A percentile compares a stretch with the other conserved stretches of the same genome.
Evolutionary conservation across 64 coral and sea anemone genomes (phyloP).

Genomic region (Platygyra sinensis): DNA sequence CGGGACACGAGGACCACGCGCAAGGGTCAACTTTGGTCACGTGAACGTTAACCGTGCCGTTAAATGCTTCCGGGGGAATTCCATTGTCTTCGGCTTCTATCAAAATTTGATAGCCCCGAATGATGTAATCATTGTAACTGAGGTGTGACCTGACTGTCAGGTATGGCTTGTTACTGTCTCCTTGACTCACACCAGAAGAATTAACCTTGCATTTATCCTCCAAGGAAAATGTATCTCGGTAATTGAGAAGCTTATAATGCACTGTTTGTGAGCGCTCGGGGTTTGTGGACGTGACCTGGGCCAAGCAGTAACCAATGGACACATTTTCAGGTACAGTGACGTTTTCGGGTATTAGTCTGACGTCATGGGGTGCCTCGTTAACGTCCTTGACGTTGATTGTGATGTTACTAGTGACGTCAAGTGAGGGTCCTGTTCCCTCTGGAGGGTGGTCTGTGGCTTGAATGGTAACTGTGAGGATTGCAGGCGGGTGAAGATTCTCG

Average conservation of each 20-base stretch:
- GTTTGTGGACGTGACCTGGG: slow-evolving; percentile 53
- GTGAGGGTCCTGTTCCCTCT: slow-evolving; percentile 18
- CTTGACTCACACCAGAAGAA: slow-evolving; percentile 5
- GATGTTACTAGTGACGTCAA: slow-evolving; percentile 35
- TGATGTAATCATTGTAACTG: slow-evolving; percentile 46
- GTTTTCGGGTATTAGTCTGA: slow-evolving; percentile 30
- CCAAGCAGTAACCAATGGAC: slow-evolving; percentile 59
- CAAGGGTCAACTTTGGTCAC: slow-evolving; percentile 74
- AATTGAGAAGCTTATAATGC: slow-evolving; percentile 47
- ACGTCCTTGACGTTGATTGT: slow-evolving; percentile 43
- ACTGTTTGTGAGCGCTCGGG: slow-evolving; percentile 66
- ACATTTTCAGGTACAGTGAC: slow-evolving; percentile 66
- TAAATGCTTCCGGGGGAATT: slow-evolving; percentile 40
- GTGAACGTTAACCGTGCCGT: slow-evolving; percentile 43
- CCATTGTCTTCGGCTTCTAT: slow-evolving; percentile 62
- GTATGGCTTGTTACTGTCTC: slow-evolving; percentile 12
- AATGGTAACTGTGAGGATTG: slow-evolving; percentile 50
- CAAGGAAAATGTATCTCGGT: slow-evolving; percentile 49
- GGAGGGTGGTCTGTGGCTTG: slow-evolving; percentile 50
- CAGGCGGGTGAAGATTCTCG: slow-evolving; percentile 34
- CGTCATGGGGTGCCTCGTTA: slow-evolving; percentile 65
- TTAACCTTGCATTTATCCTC: slow-evolving; percentile 14
- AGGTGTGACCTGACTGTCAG: slow-evolving; percentile 44
- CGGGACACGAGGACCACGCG: slow-evolving; percentile 46
- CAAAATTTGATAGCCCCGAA: slow-evolving; percentile 48